Evolutionary conservation across 2,113 vertebrate species (phyloP).

Genomic region (Xiphophorus couchianus): DNA sequence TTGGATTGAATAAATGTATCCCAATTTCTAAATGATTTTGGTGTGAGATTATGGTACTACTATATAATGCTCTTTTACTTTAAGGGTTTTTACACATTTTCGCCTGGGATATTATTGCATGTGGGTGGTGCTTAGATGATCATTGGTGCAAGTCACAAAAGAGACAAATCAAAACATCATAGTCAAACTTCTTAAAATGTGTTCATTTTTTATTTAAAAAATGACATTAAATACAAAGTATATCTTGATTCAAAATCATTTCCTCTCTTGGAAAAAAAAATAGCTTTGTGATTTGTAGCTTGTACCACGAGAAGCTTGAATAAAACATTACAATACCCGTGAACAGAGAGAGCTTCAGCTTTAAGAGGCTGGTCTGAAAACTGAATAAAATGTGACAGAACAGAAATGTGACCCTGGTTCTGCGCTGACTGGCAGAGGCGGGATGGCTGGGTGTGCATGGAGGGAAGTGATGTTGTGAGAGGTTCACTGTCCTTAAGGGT

Average conservation of each 20-base stretch:
- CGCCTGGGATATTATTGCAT: neutral
- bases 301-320: conserved; percentile 75
- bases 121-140: neutral
- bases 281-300: conserved; percentile 78
- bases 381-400: conserved; percentile 41
- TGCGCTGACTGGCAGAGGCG: conserved; percentile 64
- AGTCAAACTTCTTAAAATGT: conserved; percentile 63
- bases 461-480: conserved; percentile 56
- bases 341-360: conserved; percentile 74
- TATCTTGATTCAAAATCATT: conserved; percentile 77
- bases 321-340: conserved; percentile 75
- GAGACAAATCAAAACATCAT: conserved; percentile 12
- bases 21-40: too few relatives aligned
- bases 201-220: conserved; percentile 79
- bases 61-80: too few relatives aligned
- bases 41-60: too few relatives aligned
- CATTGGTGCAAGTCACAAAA: neutral
- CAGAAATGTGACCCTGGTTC: conserved; percentile 59
- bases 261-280: conserved; percentile 71
- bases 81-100: too few relatives aligned
- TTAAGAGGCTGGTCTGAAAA: conserved; percentile 45
- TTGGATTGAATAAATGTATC: too few relatives aligned
- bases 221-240: conserved; percentile 84
- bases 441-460: conserved; percentile 66
- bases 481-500: conserved; percentile 36